These are phyloP conservation scores for Mycteria americana DNA, from an alignment of 2,797 vertebrate genomes.

Conservation along the genomic window DNA sequence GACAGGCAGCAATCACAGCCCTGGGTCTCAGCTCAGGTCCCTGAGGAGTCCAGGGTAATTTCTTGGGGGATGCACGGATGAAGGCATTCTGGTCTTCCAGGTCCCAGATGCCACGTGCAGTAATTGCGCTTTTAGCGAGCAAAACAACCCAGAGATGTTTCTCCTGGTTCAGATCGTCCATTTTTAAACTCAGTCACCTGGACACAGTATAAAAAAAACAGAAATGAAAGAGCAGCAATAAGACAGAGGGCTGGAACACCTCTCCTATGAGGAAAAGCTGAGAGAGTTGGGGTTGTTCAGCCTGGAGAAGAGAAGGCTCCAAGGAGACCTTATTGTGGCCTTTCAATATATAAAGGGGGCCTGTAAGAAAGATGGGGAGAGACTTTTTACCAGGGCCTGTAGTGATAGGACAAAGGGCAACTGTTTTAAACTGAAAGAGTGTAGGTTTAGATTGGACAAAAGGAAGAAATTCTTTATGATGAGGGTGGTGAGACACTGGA, in stretches of 20 bases:
- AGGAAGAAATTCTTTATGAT: rapidly evolving
- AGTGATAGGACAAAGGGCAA: neutral
- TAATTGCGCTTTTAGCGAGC: neutral
- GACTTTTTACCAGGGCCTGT: neutral
- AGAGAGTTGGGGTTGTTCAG: neutral
- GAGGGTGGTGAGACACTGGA: neutral
- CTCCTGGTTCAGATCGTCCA: neutral
- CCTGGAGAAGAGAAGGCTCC: neutral
- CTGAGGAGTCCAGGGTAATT: too few relatives aligned
- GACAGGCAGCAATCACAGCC: neutral
- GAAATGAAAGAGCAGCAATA: neutral
- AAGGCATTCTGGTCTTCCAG: neutral
- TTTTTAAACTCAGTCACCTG: neutral
- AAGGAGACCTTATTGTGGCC: rapidly evolving
- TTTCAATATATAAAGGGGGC: neutral
- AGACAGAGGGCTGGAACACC: neutral
- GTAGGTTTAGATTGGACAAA: rapidly evolving
- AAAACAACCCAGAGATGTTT: neutral
- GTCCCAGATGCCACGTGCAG: neutral
- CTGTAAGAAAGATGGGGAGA: neutral
- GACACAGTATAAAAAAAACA: neutral
- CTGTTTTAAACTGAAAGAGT: neutral
- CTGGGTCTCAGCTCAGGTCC: neutral
- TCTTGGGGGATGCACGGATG: neutral
- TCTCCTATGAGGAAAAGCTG: neutral